A percentile compares a stretch with the other conserved stretches of the same genome.
Conservation (phyloP, 2,888 invertebrate genomes). For the Phragmatobia fuliginosa region DNA sequence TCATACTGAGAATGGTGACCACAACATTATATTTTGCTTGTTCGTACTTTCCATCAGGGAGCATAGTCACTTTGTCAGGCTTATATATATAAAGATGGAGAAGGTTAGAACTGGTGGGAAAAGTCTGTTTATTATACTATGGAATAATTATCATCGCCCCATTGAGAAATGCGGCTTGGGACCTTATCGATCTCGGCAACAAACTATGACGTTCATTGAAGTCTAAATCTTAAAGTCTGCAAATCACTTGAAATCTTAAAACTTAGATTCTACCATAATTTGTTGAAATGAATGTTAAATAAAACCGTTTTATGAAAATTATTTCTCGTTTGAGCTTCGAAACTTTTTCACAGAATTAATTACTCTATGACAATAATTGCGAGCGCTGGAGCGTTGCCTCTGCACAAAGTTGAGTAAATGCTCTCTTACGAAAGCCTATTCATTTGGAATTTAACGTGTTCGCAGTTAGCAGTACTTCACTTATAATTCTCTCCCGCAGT, state of each 20-base stretch:
- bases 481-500: slow-evolving; percentile 59
- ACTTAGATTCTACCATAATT: neutral
- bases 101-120: too few species aligned
- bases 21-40: too few species aligned
- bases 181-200: too few species aligned
- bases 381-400: slow-evolving; percentile 72
- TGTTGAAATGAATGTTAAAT: neutral
- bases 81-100: too few species aligned
- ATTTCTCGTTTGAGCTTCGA: neutral
- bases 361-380: slow-evolving; percentile 74
- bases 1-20: too few species aligned
- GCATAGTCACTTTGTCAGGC: too few species aligned
- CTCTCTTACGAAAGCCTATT: slow-evolving; percentile 72
- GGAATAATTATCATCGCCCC: too few species aligned
- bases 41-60: too few species aligned
- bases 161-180: too few species aligned
- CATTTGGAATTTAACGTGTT: slow-evolving; percentile 76
- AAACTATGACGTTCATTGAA: too few species aligned
- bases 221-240: neutral
- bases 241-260: neutral
- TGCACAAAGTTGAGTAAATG: slow-evolving; percentile 74
- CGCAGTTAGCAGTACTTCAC: slow-evolving; percentile 55
- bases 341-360: slow-evolving; percentile 23
- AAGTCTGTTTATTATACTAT: too few species aligned
- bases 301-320: neutral